A percentile compares a stretch with the other conserved stretches of the same genome.
Conservation (phyloP, 1,140 invertebrate genomes). For the Periplaneta americana region DNA sequence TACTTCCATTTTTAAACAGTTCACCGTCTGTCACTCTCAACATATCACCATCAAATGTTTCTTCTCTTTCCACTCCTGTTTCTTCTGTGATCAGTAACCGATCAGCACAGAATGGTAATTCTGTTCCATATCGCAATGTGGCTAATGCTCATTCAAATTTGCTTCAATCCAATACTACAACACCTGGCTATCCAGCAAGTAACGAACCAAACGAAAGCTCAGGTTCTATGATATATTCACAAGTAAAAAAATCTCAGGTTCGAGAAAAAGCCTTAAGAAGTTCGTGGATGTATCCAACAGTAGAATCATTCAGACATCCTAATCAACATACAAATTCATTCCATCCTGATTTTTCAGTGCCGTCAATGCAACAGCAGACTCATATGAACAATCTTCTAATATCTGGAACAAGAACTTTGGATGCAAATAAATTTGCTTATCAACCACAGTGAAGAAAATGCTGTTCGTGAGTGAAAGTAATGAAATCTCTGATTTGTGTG, state of each 20-base stretch:
- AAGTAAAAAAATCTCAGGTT: neutral
- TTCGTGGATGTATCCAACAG: neutral
- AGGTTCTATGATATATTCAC: no score
- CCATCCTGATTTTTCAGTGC: neutral
- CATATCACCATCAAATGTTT: no score
- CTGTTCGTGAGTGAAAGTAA: no score
- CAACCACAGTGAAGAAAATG: slow-evolving; percentile 10
- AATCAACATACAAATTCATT: neutral
- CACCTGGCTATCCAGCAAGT: neutral
- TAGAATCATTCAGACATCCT: neutral
- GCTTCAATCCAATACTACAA: neutral
- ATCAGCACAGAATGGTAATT: neutral
- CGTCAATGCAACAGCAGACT: neutral
- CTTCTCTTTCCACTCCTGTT: neutral
- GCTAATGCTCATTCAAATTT: neutral
- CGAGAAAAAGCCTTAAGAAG: neutral
- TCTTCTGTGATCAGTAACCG: neutral
- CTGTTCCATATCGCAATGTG: neutral
- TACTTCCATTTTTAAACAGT: neutral
- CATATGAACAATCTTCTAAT: slow-evolving; percentile 7
- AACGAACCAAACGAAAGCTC: neutral
- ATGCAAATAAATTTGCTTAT: slow-evolving; percentile 5
- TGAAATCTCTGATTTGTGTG: no score
- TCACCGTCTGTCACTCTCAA: neutral
- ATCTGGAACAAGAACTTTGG: slow-evolving; percentile 6